phyloP scores from a whole-genome alignment of 2,113 vertebrate species.

The Ictalurus furcatus region DNA sequence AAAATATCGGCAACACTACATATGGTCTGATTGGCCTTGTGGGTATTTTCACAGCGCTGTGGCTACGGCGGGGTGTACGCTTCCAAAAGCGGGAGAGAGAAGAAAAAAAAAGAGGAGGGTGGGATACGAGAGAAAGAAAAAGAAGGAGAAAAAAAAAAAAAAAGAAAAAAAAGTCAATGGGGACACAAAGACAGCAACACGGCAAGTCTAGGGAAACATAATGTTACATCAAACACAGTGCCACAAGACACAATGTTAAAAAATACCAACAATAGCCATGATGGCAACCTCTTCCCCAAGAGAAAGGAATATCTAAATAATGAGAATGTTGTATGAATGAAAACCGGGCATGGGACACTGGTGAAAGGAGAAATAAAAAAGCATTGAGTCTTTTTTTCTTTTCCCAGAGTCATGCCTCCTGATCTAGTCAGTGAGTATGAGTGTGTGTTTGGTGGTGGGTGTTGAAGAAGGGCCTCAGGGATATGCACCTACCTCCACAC shows the following conservation, averaged over 20 bases:
- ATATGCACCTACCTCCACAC: slow-evolving; percentile 72
- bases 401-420: slow-evolving; percentile 45
- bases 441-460: slow-evolving; percentile 41
- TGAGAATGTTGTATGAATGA: slow-evolving; percentile 52
- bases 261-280: slow-evolving; percentile 13
- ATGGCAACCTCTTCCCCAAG: slow-evolving; percentile 35
- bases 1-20: slow-evolving; percentile 66
- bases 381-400: slow-evolving; percentile 19
- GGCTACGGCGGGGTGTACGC: slow-evolving; percentile 39
- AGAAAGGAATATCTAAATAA: slow-evolving; percentile 58
- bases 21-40: slow-evolving; percentile 66
- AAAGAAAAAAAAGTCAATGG: slow-evolving; percentile 24
- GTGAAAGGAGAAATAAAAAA: slow-evolving; percentile 42
- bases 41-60: slow-evolving; percentile 68
- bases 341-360: slow-evolving; percentile 27
- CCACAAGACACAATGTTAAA: slow-evolving; percentile 48
- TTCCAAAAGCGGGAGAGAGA: slow-evolving; percentile 41
- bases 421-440: slow-evolving; percentile 47
- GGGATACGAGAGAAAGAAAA: slow-evolving; percentile 15
- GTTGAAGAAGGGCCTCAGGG: slow-evolving; percentile 53
- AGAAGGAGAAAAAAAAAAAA: neutral
- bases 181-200: slow-evolving; percentile 43
- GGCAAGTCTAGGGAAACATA: slow-evolving; percentile 46
- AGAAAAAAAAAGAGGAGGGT: neutral
- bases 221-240: slow-evolving; percentile 51